Evolutionary conservation across 2,888 invertebrate species (phyloP).

Genomic region (Andrena minutula): DNA sequence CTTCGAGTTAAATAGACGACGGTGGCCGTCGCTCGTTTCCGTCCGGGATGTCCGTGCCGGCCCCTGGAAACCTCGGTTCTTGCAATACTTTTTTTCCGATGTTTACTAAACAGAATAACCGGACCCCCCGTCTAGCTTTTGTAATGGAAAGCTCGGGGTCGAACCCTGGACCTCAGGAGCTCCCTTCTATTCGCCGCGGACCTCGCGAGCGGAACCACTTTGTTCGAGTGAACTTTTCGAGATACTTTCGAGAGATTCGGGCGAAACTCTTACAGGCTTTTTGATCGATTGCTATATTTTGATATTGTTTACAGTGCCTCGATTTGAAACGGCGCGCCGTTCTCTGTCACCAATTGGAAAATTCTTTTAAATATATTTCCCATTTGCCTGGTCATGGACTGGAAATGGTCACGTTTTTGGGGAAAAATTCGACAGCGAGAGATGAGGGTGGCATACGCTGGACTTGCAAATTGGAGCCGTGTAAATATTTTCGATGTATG

Average conservation of each 20-base stretch:
- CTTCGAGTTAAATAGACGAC: constrained; percentile 72
- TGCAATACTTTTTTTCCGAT: constrained; percentile 54
- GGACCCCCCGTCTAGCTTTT: constrained; percentile 25
- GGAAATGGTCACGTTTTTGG: too few relatives aligned
- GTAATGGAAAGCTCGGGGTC: constrained; percentile 40
- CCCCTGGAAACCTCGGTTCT: constrained; percentile 46
- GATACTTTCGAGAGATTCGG: constrained; percentile 41
- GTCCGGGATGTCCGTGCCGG: constrained; percentile 42
- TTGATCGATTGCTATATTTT: constrained; percentile 49
- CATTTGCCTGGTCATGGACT: background rate
- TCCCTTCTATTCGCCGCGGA: constrained; percentile 3
- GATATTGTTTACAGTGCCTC: constrained; percentile 44
- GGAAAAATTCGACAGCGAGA: too few relatives aligned
- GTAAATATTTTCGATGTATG: too few relatives aligned
- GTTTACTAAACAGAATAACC: constrained; percentile 63
- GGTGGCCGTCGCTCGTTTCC: constrained; percentile 62
- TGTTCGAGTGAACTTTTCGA: constrained; percentile 36
- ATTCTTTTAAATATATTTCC: constrained; percentile 5
- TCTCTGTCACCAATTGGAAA: background rate
- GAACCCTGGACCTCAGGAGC: constrained; percentile 36
- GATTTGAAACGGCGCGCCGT: background rate
- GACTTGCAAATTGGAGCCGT: too few relatives aligned
- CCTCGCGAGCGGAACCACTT: constrained; percentile 14
- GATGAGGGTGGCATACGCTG: too few relatives aligned
- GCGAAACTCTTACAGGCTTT: constrained; percentile 13